Evolutionary conservation across 92 coral and sea anemone genomes (phyloP).

Genomic region (Siderastrea siderea): DNA sequence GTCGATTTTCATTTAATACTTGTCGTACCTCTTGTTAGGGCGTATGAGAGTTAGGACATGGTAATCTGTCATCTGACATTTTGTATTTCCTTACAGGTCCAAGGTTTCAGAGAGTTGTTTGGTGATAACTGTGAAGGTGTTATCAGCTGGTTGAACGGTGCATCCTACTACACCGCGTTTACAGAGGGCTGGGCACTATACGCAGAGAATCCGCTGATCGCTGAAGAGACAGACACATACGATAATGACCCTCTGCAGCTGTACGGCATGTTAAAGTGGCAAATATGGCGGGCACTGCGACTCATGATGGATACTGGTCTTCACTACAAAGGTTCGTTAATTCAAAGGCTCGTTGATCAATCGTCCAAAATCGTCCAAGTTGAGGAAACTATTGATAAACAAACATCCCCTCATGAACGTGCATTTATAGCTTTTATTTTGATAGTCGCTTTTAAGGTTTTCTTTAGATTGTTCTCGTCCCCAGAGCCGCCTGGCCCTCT

Average conservation of each 20-base stretch:
- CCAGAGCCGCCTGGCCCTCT: too few species aligned
- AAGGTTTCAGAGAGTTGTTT: constrained; percentile 84
- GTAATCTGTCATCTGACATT: not conserved
- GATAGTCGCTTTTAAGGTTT: too few species aligned
- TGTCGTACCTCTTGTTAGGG: too few species aligned
- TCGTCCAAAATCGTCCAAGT: too few species aligned
- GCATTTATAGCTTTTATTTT: too few species aligned
- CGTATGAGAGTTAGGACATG: too few species aligned
- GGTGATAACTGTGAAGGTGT: constrained; percentile 84
- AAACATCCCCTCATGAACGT: too few species aligned
- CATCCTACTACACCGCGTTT: constrained; percentile 86
- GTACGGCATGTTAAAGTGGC: constrained; percentile 99
- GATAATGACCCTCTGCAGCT: constrained; percentile 86
- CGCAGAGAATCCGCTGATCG: constrained; percentile 96
- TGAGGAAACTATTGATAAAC: too few species aligned
- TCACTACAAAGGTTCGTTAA: constrained; percentile 83
- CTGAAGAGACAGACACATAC: constrained; percentile 83
- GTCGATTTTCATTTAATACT: too few species aligned
- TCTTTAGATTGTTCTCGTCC: too few species aligned
- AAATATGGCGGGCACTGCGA: constrained; percentile 99
- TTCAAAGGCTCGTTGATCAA: not conserved
- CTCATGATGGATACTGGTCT: constrained; percentile 96
- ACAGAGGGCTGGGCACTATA: constrained; percentile 99
- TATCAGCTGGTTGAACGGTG: constrained; percentile 86
- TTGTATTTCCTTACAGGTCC: constrained; percentile 63